A percentile compares a stretch with the other conserved stretches of the same genome.
phyloP scores from a whole-genome alignment of 2,888 invertebrate genomes.

The Phorcus lineatus region DNA sequence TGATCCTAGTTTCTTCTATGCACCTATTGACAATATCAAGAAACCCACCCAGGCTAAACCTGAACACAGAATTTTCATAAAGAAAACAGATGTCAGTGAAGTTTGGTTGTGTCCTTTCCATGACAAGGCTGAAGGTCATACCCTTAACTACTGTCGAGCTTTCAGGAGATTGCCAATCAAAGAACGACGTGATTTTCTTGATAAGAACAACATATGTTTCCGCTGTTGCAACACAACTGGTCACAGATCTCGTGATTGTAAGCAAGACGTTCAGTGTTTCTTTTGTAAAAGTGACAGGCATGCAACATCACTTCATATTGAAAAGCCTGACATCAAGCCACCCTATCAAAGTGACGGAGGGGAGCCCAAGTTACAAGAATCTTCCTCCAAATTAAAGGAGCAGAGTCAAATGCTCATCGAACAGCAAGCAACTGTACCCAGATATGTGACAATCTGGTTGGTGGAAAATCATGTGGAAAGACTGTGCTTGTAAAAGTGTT shows the following conservation, averaged over 20 bases:
- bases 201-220: too few relatives aligned
- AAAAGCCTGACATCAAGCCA: neutral
- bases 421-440: conserved; percentile 19
- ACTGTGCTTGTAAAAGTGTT: conserved; percentile 23
- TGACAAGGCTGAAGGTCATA: conserved; percentile 28
- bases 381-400: neutral
- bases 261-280: conserved; percentile 28
- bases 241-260: conserved; percentile 32
- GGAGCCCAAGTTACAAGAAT: neutral
- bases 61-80: too few relatives aligned
- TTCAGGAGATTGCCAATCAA: conserved; percentile 27
- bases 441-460: conserved; percentile 13
- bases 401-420: neutral
- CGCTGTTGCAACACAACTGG: conserved; percentile 31
- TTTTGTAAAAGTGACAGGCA: conserved; percentile 38
- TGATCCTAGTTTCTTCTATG: too few relatives aligned
- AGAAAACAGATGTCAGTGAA: too few relatives aligned
- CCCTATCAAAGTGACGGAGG: neutral
- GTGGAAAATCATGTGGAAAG: conserved; percentile 33
- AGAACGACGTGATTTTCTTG: too few relatives aligned
- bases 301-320: conserved; percentile 30
- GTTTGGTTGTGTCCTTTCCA: too few relatives aligned
- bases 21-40: too few relatives aligned
- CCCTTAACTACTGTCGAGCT: conserved; percentile 31
- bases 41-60: too few relatives aligned